Base-by-base conservation (phyloP, 2,888 invertebrate genomes). In the Andrena praecox region DNA sequence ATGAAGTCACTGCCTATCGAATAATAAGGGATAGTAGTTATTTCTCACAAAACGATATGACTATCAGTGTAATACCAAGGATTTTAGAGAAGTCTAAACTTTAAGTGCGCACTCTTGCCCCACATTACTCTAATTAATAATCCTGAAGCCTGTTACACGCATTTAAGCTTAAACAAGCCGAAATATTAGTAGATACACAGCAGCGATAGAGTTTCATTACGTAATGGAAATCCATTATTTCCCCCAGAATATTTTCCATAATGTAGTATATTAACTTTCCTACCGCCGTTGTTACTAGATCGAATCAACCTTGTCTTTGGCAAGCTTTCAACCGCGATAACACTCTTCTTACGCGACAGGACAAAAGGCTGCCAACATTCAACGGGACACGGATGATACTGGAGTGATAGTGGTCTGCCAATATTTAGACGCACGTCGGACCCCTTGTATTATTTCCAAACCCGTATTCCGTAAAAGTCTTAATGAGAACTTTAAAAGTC, bases 241-340 rank as follows among this genome's bases (percentile, higher is more conserved):
- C 62, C 31, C 67, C 12, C 29, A n/a, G 63, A 69, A 70, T 70
- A 69, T 52, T 80, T 66, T 54, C 59, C 59, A 54, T 63, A 59
- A 72, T 80, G 24, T 27, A 79, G 86, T 83, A 80, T 77, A 74
- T 80, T 73, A 80, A 75, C 82, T 84, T 80, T 70, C 67, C 59
- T 83, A 82, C 75, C 69, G 42, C 60, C 78, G 75, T 77, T 82
- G 76, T 85, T 78, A 71, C 76, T 48, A 60, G 73, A 82, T 80
- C 80, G 80, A 77, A 79, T 85, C 59, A 59, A 73, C 68, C 66
- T 69, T 87, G 86, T 81, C 74, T 66, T 74, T 87, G 87, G 87
- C 87, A 83, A 74, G 12, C 62, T 74, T 69, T 81, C 87, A 83
- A 83, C 70, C 78, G 31, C 56, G 59, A 73, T 75, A 69, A 87